Conservation (phyloP, 2,113 vertebrate species). For the Calyptommatus sinebrachiatus region DNA sequence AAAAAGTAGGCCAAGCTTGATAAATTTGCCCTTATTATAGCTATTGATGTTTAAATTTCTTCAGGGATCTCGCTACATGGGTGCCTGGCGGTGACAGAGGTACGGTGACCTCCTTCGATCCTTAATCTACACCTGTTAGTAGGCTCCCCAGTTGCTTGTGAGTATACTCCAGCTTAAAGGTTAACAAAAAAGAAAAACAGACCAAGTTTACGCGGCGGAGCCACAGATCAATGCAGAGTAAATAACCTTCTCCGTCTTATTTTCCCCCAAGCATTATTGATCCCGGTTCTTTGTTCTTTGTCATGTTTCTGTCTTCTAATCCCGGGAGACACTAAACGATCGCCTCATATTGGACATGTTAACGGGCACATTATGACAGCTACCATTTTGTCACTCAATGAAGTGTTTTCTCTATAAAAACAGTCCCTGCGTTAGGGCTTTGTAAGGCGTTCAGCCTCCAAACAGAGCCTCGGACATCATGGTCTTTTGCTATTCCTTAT, state of each 20-base stretch:
- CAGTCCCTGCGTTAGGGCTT: conserved; percentile 41
- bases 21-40: conserved; percentile 92
- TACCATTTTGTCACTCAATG: conserved; percentile 77
- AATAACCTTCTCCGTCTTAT: conserved; percentile 99
- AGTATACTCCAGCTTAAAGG: conserved; percentile 96
- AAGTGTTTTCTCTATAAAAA: conserved; percentile 59
- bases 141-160: conserved; percentile 91
- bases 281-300: conserved; percentile 85
- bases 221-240: conserved; percentile 98
- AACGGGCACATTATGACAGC: conserved; percentile 81
- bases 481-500: conserved; percentile 10
- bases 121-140: conserved; percentile 99
- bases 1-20: conserved; percentile 77
- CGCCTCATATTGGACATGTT: conserved; percentile 78
- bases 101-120: conserved; percentile 92
- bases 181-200: conserved; percentile 99
- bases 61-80: conserved; percentile 87
- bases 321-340: conserved; percentile 74
- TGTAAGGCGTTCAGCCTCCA: conserved; percentile 24
- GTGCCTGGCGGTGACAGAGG: conserved; percentile 89
- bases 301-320: conserved; percentile 87
- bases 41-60: conserved; percentile 93
- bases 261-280: conserved; percentile 96
- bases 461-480: conserved; percentile 16
- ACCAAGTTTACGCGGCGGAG: conserved; percentile 85